Evolutionary conservation across 2,888 invertebrate species (phyloP).

Genomic region (Tetranychus piercei): DNA sequence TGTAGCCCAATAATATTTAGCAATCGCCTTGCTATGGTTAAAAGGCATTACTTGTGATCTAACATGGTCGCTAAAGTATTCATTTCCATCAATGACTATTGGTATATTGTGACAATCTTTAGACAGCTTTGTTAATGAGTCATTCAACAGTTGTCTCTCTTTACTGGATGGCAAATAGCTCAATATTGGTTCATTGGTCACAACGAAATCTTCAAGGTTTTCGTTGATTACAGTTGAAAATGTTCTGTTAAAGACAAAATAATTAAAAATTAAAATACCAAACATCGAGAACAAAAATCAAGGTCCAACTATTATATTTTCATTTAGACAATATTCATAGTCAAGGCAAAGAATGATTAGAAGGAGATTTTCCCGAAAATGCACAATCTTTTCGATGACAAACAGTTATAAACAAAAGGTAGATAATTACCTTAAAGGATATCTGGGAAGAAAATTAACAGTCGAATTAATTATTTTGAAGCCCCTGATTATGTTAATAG

Average conservation of each 20-base stretch:
- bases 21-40: slow-evolving; percentile 65
- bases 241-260: neutral
- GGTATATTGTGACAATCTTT: slow-evolving; percentile 63
- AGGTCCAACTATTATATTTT: no score
- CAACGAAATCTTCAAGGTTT: slow-evolving; percentile 44
- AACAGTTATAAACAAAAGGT: no score
- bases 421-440: no score
- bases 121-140: slow-evolving; percentile 47
- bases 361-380: no score
- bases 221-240: neutral
- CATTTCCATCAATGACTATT: slow-evolving; percentile 84
- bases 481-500: no score
- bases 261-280: neutral
- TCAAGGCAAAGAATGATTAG: no score
- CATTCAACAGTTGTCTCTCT: slow-evolving; percentile 54
- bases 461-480: no score
- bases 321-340: no score
- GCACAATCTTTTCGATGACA: no score
- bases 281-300: neutral
- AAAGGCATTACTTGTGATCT: slow-evolving; percentile 75
- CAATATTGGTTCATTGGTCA: slow-evolving; percentile 60
- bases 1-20: slow-evolving; percentile 58
- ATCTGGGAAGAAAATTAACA: no score
- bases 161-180: slow-evolving; percentile 61
- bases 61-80: slow-evolving; percentile 49